Percentiles rank a stretch among this genome's conserved stretches.
Evolutionary conservation across 2,888 invertebrate genomes (phyloP).

Genomic region (Leucophora obtusa): DNA sequence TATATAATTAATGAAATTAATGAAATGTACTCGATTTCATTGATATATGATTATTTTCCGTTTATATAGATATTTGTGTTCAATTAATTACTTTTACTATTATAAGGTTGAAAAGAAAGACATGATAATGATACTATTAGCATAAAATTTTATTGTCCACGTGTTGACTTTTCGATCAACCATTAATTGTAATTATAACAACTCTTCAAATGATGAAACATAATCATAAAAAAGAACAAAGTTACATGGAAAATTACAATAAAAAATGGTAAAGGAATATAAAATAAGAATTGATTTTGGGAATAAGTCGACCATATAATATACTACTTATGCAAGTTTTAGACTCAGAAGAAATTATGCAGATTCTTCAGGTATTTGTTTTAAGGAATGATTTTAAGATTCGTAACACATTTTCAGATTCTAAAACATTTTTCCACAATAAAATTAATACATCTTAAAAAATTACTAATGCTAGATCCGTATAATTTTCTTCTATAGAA

Average conservation of each 20-base stretch:
- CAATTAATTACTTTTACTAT: background rate
- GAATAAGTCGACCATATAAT: background rate
- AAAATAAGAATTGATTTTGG: no score
- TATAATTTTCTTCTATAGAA: no score
- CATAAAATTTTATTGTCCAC: constrained; percentile 53
- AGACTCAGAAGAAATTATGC: no score
- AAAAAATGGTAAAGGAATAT: background rate
- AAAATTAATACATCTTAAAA: no score
- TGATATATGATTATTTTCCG: constrained; percentile 19
- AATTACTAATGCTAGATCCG: no score
- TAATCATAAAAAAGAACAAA: constrained; percentile 17
- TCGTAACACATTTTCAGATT: no score
- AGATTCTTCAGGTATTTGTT: no score
- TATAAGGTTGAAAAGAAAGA: background rate
- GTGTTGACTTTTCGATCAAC: constrained; percentile 26
- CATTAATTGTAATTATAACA: constrained; percentile 42
- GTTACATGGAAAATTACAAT: constrained; percentile 2
- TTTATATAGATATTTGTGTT: constrained; percentile 3
- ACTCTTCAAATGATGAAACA: constrained; percentile 20
- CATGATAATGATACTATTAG: constrained; percentile 40
- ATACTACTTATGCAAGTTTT: background rate
- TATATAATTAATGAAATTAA: background rate
- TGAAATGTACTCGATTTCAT: background rate
- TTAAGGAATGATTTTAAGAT: no score
- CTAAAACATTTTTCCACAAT: no score